Conservation (phyloP, 2,888 invertebrate genomes). For the Danaus chrysippus region DNA sequence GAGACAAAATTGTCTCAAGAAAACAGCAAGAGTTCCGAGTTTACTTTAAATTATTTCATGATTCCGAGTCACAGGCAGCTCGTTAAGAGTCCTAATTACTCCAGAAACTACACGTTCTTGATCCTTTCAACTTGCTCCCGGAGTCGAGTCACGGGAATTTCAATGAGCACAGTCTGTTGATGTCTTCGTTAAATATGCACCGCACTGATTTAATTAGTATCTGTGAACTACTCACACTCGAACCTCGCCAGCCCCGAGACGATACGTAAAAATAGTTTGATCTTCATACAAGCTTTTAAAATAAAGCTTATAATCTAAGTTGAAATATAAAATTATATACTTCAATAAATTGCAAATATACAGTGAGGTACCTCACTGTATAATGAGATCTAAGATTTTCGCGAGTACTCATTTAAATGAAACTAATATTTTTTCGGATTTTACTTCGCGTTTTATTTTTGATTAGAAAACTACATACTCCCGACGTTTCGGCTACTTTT, state of each 20-base stretch:
- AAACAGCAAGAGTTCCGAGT: neutral
- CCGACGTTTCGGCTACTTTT: no score
- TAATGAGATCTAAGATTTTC: no score
- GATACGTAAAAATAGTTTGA: no score
- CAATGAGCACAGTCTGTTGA: slow-evolving; percentile 18
- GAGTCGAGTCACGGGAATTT: slow-evolving; percentile 20
- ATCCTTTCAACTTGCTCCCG: slow-evolving; percentile 12
- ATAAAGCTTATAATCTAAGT: no score
- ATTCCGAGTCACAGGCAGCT: slow-evolving; percentile 11
- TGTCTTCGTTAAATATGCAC: slow-evolving; percentile 6
- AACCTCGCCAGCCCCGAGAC: neutral
- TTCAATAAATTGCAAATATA: no score
- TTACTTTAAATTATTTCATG: slow-evolving; percentile 2
- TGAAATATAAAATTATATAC: no score
- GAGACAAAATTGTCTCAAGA: neutral
- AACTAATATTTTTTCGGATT: no score
- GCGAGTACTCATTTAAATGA: no score
- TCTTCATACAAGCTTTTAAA: no score
- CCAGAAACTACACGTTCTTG: slow-evolving; percentile 16
- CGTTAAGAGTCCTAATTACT: slow-evolving; percentile 26
- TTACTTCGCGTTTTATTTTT: no score
- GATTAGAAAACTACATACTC: no score
- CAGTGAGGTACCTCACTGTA: no score
- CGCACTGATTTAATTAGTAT: slow-evolving; percentile 3
- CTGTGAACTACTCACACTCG: neutral